These are phyloP conservation scores for Bufo gargarizans DNA, from an alignment of 2,113 vertebrate species.

Conservation along the genomic window DNA sequence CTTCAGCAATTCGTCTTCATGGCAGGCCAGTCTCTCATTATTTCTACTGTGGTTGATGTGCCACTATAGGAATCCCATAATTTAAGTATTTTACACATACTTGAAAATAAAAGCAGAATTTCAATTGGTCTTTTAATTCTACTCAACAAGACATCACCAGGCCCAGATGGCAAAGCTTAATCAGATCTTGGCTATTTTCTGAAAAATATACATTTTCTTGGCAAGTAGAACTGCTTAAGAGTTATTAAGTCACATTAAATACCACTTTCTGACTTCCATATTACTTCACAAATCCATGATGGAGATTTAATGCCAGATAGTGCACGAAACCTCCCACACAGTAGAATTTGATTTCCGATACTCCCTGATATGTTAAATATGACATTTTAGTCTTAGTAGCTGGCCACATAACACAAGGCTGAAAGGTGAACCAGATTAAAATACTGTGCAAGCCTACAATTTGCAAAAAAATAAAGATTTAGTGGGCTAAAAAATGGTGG, in stretches of 20 bases:
- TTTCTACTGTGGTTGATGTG: conserved; percentile 8
- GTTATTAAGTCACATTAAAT: conserved; percentile 51
- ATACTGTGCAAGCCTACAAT: conserved; percentile 53
- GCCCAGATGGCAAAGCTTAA: conserved; percentile 4
- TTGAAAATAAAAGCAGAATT: conserved; percentile 31
- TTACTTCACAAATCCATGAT: conserved; percentile 42
- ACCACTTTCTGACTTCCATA: conserved; percentile 22
- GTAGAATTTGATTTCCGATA: conserved; percentile 54
- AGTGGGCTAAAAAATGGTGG: conserved; percentile 47
- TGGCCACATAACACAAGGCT: conserved; percentile 40
- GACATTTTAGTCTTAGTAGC: conserved; percentile 38
- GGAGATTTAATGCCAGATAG: conserved; percentile 26
- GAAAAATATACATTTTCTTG: conserved; percentile 23
- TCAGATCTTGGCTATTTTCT: neutral
- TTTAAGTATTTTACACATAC: neutral
- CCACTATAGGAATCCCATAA: conserved; percentile 2
- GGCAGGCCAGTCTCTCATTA: conserved; percentile 5
- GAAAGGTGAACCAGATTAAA: conserved; percentile 53
- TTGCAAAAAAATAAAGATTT: conserved; percentile 30
- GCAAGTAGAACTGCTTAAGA: conserved; percentile 48
- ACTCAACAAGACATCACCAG: conserved; percentile 5
- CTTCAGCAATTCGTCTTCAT: conserved; percentile 32
- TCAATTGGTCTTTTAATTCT: conserved; percentile 37
- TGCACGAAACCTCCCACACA: conserved; percentile 44
- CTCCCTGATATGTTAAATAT: conserved; percentile 56